Conservation (phyloP, 2,797 vertebrate species). For the Gambusia yucatana region DNA sequence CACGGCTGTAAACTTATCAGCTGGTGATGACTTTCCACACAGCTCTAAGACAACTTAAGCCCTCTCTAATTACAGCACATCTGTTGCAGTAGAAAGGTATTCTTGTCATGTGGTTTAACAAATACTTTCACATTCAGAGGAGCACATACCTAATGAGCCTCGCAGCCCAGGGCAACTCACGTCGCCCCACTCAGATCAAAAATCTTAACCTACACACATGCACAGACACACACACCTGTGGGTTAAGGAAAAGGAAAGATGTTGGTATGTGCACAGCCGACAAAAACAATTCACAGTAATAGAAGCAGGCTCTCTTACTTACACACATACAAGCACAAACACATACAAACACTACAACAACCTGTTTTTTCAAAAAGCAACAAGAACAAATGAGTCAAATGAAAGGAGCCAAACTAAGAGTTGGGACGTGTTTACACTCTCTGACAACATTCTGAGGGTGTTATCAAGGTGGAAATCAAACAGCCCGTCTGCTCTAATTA, state of each 20-base stretch:
- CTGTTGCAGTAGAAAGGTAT: slow-evolving; percentile 84
- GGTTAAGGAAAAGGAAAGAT: slow-evolving; percentile 27
- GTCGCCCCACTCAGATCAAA: slow-evolving; percentile 82
- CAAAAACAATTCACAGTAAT: slow-evolving; percentile 42
- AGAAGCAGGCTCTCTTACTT: slow-evolving; percentile 17
- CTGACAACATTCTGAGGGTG: slow-evolving; percentile 77
- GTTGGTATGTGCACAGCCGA: slow-evolving; percentile 21
- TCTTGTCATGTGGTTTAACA: slow-evolving; percentile 86
- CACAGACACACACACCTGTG: slow-evolving; percentile 48
- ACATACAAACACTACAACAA: slow-evolving; percentile 65
- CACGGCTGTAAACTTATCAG: slow-evolving; percentile 82
- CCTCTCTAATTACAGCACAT: slow-evolving; percentile 87
- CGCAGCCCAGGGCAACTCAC: slow-evolving; percentile 80
- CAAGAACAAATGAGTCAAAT: slow-evolving; percentile 79
- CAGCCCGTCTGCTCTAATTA: slow-evolving; percentile 78
- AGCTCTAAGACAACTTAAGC: slow-evolving; percentile 86
- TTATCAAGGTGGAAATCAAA: slow-evolving; percentile 82
- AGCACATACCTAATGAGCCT: slow-evolving; percentile 84
- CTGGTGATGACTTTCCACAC: slow-evolving; percentile 80
- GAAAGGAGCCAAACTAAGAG: slow-evolving; percentile 76
- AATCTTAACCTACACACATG: slow-evolving; percentile 66
- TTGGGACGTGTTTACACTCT: slow-evolving; percentile 73
- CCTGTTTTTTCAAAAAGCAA: slow-evolving; percentile 73
- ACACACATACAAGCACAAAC: slow-evolving; percentile 25
- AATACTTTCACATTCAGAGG: slow-evolving; percentile 85